Percentiles rank a stretch among this genome's conserved stretches.
Conservation (phyloP, 2,888 invertebrate genomes). For the Apamea sordens region DNA sequence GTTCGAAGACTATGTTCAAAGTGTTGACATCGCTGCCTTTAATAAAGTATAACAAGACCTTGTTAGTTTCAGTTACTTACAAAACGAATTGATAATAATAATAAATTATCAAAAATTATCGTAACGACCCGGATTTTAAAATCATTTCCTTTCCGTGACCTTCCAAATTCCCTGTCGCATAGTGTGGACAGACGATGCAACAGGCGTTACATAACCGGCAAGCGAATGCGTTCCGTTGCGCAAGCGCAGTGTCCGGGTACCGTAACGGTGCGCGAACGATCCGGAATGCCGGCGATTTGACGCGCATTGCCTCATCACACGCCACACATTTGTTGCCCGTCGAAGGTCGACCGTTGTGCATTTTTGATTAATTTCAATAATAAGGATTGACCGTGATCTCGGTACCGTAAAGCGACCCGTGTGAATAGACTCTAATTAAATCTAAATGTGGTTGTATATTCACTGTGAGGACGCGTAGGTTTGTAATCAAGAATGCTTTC, state of each 20-base stretch:
- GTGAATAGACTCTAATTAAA: slow-evolving; percentile 53
- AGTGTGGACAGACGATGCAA: slow-evolving; percentile 78
- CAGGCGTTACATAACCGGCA: slow-evolving; percentile 81
- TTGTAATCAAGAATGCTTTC: slow-evolving; percentile 24
- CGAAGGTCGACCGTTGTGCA: slow-evolving; percentile 70
- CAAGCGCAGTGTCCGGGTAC: slow-evolving; percentile 85
- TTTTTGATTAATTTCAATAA: slow-evolving; percentile 64
- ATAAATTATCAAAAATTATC: slow-evolving; percentile 52
- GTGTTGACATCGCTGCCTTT: slow-evolving; percentile 98
- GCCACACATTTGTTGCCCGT: slow-evolving; percentile 69
- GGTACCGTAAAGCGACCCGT: slow-evolving; percentile 50
- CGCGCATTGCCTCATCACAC: slow-evolving; percentile 82
- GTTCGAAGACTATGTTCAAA: slow-evolving; percentile 96
- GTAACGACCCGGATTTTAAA: slow-evolving; percentile 46
- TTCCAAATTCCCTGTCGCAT: slow-evolving; percentile 59
- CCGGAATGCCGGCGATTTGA: slow-evolving; percentile 88
- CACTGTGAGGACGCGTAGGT: slow-evolving; percentile 18
- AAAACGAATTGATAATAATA: slow-evolving; percentile 60
- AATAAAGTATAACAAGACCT: slow-evolving; percentile 93
- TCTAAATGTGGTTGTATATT: slow-evolving; percentile 20
- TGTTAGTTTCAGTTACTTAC: slow-evolving; percentile 35
- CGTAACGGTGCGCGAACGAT: slow-evolving; percentile 86
- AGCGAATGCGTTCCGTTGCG: slow-evolving; percentile 85
- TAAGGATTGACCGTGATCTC: slow-evolving; percentile 34
- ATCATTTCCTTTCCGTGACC: slow-evolving; percentile 45